Evolutionary conservation across 23 tunicate species (phyloP).

Genomic region (Halocynthia aurantium): DNA sequence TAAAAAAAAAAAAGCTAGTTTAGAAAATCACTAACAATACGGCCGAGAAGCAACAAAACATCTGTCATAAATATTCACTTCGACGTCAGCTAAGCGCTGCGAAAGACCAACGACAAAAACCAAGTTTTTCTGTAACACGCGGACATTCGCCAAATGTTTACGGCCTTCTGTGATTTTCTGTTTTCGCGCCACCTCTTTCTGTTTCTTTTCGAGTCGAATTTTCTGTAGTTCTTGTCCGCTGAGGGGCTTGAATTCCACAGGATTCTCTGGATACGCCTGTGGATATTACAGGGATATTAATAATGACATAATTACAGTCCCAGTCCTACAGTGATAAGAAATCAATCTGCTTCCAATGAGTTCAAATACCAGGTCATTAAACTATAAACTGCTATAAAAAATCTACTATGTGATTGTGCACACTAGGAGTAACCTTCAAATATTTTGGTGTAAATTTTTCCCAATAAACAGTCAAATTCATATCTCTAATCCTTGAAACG

Average conservation of each 20-base stretch:
- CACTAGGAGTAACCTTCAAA: too few species aligned
- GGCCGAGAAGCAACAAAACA: not conserved
- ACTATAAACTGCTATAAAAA: too few species aligned
- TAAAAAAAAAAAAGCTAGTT: conserved; percentile 6
- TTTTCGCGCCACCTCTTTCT: conserved; percentile 74
- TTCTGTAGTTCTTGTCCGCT: conserved; percentile 77
- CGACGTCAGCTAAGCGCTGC: conserved; percentile 76
- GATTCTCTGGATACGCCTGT: conserved; percentile 88
- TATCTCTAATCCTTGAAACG: too few species aligned
- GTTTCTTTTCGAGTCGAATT: conserved; percentile 64
- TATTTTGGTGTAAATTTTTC: too few species aligned
- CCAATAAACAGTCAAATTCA: too few species aligned
- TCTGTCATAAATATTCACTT: conserved; percentile 27
- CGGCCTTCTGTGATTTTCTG: conserved; percentile 80
- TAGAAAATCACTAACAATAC: not conserved
- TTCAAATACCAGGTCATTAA: too few species aligned
- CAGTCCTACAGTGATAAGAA: too few species aligned
- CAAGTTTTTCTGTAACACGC: conserved; percentile 92
- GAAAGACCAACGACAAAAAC: conserved; percentile 98
- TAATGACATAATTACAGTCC: too few species aligned
- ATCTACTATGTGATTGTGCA: too few species aligned
- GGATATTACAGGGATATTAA: not conserved
- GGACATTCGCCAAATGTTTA: conserved; percentile 74
- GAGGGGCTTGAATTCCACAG: conserved; percentile 77
- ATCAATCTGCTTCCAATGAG: too few species aligned